A percentile compares a stretch with the other conserved stretches of the same genome.
Evolutionary conservation across 2,113 vertebrate genomes (phyloP).

Genomic region (Puffinus mauretanicus): DNA sequence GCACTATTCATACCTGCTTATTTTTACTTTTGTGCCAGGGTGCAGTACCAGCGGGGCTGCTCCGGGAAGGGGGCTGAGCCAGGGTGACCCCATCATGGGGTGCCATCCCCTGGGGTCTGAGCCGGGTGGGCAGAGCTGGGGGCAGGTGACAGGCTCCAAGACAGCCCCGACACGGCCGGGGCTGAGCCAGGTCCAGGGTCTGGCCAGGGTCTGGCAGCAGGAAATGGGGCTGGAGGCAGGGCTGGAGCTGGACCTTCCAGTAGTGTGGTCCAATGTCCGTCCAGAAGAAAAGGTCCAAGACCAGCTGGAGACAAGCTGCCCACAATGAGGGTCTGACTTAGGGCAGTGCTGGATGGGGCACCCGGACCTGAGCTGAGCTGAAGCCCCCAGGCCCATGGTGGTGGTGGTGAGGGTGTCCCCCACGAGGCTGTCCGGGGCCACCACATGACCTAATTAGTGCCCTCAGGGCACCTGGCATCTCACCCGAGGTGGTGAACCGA

Average conservation of each 20-base stretch:
- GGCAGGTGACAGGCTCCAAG: not conserved
- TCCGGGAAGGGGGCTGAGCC: accelerated
- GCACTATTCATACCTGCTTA: not conserved
- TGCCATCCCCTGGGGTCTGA: not conserved
- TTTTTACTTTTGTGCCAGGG: not conserved
- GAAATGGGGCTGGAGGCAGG: not conserved
- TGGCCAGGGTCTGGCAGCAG: accelerated
- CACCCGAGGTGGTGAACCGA: not conserved
- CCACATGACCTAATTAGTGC: not conserved
- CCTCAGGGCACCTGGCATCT: not conserved
- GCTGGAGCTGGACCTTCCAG: not conserved
- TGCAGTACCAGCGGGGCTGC: accelerated
- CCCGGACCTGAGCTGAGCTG: not conserved
- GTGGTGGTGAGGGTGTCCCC: not conserved
- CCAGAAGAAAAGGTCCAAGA: not conserved
- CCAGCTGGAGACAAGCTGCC: not conserved
- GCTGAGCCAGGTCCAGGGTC: not conserved
- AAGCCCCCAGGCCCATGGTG: accelerated
- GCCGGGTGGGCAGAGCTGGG: accelerated
- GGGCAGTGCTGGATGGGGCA: too few relatives aligned
- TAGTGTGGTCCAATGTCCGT: too few relatives aligned
- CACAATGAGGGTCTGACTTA: not conserved
- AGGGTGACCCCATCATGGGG: accelerated
- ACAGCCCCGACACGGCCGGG: accelerated
- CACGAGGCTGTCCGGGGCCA: not conserved